A percentile compares a stretch with the other conserved stretches of the same genome.
Evolutionary conservation across 92 coral and sea anemone species (phyloP).

Genomic region (Siderastrea siderea): DNA sequence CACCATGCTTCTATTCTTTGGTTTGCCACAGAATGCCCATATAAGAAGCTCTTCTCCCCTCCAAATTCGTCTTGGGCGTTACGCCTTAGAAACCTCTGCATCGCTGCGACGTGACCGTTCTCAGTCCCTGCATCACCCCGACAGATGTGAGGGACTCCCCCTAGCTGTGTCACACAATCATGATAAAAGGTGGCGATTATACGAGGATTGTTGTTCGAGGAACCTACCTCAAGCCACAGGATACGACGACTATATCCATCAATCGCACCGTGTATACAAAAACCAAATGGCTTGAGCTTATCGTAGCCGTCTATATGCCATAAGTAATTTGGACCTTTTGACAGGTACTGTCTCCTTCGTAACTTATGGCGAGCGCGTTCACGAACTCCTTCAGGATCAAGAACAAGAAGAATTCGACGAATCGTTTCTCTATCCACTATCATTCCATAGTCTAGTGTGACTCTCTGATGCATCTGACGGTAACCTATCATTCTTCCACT

Average conservation of each 20-base stretch:
- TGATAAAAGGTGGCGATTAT: slow-evolving; percentile 65
- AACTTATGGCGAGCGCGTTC: slow-evolving; percentile 64
- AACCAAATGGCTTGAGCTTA: no score
- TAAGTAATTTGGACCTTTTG: slow-evolving; percentile 67
- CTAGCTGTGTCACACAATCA: slow-evolving; percentile 63
- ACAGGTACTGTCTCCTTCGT: slow-evolving; percentile 52
- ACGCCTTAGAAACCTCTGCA: slow-evolving; percentile 80
- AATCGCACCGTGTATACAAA: no score
- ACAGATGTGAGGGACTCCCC: slow-evolving; percentile 63
- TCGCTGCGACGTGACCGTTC: slow-evolving; percentile 72
- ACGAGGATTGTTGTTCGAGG: slow-evolving; percentile 78
- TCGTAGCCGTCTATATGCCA: slow-evolving; percentile 75
- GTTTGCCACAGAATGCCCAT: slow-evolving; percentile 63
- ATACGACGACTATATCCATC: no score
- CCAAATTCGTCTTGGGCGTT: slow-evolving; percentile 68
- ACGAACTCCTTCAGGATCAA: slow-evolving; percentile 72
- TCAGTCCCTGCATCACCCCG: slow-evolving; percentile 80
- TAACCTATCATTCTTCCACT: slow-evolving; percentile 74
- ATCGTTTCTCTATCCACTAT: slow-evolving; percentile 65
- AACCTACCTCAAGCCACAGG: no score
- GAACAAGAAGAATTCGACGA: slow-evolving; percentile 46
- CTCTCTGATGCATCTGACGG: slow-evolving; percentile 78
- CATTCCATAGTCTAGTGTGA: slow-evolving; percentile 59
- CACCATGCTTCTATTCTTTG: slow-evolving; percentile 70
- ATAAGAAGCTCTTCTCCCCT: slow-evolving; percentile 61